Conservation (phyloP, 2,888 invertebrate species). For the Smittia aterrima region DNA sequence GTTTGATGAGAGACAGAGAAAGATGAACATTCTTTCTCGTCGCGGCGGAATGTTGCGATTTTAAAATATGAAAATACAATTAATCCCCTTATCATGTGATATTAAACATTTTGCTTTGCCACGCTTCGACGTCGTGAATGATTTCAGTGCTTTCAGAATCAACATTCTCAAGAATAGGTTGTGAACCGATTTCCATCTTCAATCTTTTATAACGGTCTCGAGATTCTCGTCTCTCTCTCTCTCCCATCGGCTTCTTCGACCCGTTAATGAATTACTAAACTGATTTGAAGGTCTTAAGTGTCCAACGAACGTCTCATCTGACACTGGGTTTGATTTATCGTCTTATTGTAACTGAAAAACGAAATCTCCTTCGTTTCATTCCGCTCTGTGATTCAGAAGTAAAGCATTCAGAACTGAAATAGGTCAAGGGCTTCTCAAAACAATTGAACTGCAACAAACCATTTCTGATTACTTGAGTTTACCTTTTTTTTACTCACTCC, state of each 20-base stretch:
- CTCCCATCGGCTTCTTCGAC: background rate
- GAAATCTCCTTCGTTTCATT: too few relatives aligned
- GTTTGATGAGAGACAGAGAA: background rate
- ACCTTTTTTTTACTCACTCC: background rate
- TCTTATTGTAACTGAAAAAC: too few relatives aligned
- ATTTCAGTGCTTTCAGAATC: background rate
- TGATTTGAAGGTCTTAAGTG: background rate
- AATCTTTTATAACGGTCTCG: conserved; percentile 9
- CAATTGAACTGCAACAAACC: background rate
- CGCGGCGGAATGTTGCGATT: background rate
- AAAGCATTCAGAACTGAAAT: background rate
- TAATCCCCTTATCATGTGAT: conserved; percentile 18
- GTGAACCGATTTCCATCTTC: conserved; percentile 17
- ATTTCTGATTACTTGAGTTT: conserved; percentile 7
- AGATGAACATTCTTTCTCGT: background rate
- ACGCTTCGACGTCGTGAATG: background rate
- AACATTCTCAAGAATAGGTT: background rate
- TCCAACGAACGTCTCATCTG: background rate
- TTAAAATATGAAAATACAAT: background rate
- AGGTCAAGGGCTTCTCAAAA: background rate
- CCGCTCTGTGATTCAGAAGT: too few relatives aligned
- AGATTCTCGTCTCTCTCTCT: background rate
- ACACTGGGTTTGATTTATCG: background rate
- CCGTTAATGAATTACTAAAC: too few relatives aligned
- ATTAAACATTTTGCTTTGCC: background rate